phyloP scores from a whole-genome alignment of 2,797 vertebrate genomes.

The Parauchenoglanis ngamensis region DNA sequence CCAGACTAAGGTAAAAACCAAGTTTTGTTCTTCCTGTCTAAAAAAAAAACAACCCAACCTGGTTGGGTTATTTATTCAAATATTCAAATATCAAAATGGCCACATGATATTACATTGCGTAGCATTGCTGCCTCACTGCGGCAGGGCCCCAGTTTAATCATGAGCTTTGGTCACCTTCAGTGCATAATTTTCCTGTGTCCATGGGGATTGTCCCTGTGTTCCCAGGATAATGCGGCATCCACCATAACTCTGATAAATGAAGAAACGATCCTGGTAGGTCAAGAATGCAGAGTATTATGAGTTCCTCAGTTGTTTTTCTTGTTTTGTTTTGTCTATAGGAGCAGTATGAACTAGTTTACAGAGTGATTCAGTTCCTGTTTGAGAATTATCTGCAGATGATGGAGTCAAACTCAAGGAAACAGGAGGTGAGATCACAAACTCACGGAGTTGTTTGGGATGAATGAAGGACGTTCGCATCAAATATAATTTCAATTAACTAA shows the following conservation, averaged over 20 bases:
- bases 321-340: slow-evolving; percentile 72
- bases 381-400: slow-evolving; percentile 78
- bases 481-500: background rate
- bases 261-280: background rate
- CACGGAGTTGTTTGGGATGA: background rate
- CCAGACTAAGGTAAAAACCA: slow-evolving; percentile 88
- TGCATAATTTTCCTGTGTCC: background rate
- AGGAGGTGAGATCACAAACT: slow-evolving; percentile 62
- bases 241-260: background rate
- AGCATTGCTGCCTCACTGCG: background rate
- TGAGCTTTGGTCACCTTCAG: background rate
- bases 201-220: background rate
- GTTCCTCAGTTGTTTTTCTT: background rate
- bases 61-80: too few relatives aligned
- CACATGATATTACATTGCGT: background rate
- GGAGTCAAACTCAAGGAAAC: slow-evolving; percentile 55
- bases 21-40: background rate
- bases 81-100: too few relatives aligned
- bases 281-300: background rate
- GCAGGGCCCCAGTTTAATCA: background rate
- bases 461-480: background rate
- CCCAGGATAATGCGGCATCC: background rate
- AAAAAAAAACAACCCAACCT: background rate
- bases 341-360: slow-evolving; percentile 92
- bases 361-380: slow-evolving; percentile 83